Evolutionary conservation across 2,113 vertebrate species (phyloP).

Genomic region (Beaufortia kweichowensis): DNA sequence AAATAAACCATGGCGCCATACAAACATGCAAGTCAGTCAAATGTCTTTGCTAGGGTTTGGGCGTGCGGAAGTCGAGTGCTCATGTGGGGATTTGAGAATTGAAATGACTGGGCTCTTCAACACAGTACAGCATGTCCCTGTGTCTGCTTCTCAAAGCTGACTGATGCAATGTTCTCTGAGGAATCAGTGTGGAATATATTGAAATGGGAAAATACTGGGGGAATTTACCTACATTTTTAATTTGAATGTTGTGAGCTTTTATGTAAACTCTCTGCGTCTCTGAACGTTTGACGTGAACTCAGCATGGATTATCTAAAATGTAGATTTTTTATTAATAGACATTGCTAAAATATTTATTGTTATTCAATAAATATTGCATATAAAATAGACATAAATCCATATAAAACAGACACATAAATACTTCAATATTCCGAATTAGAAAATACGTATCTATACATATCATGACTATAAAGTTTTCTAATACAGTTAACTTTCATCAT

Average conservation of each 20-base stretch:
- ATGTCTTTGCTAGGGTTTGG: background rate
- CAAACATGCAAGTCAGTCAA: background rate
- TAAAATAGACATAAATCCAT: too few species aligned
- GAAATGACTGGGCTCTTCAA: constrained; percentile 21
- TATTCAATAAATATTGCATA: background rate
- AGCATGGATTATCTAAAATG: background rate
- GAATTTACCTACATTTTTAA: background rate
- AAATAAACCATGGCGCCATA: background rate
- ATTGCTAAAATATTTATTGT: background rate
- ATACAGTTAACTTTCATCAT: too few species aligned
- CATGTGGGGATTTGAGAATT: constrained; percentile 9
- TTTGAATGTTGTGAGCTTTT: background rate
- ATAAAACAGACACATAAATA: too few species aligned
- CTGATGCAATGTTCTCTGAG: background rate
- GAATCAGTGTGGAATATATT: background rate
- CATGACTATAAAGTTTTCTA: too few species aligned
- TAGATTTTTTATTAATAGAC: background rate
- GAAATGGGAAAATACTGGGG: background rate
- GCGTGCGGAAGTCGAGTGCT: background rate
- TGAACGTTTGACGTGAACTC: background rate
- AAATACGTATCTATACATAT: too few species aligned
- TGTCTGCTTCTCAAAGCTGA: background rate
- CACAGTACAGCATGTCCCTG: constrained; percentile 6
- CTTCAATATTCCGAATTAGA: too few species aligned
- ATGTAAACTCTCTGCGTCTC: background rate